phyloP scores from a whole-genome alignment of 2,888 invertebrate species.

The Trissoscelio sp. region DNA sequence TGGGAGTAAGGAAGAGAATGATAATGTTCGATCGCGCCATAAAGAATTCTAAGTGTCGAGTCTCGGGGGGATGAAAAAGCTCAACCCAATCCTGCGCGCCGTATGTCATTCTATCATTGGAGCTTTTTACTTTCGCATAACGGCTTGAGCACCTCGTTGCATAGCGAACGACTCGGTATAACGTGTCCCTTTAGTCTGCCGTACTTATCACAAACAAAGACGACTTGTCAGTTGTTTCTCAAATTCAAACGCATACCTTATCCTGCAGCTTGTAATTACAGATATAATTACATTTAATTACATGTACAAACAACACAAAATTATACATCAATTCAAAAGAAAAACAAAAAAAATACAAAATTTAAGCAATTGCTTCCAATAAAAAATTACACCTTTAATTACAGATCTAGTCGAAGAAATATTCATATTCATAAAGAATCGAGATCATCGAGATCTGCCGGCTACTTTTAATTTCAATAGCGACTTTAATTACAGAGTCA shows the following conservation, averaged over 20 bases:
- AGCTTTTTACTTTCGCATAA: constrained; percentile 61
- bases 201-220: constrained; percentile 63
- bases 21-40: constrained; percentile 66
- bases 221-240: constrained; percentile 46
- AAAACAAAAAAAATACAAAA: too few species aligned
- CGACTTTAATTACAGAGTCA: constrained; percentile 42
- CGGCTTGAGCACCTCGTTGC: constrained; percentile 55
- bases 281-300: too few species aligned
- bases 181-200: constrained; percentile 41
- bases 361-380: background rate
- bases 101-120: constrained; percentile 57
- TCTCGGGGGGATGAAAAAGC: constrained; percentile 58
- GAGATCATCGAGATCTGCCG: constrained; percentile 1
- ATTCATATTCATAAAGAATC: constrained; percentile 41
- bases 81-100: constrained; percentile 28
- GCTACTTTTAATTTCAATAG: constrained; percentile 52
- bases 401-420: background rate
- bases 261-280: background rate
- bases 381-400: constrained; percentile 13
- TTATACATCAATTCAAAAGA: too few species aligned
- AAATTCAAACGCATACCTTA: constrained; percentile 33
- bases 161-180: constrained; percentile 38
- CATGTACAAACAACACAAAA: too few species aligned
- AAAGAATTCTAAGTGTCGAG: constrained; percentile 67
- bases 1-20: constrained; percentile 51